Evolutionary conservation across 2,113 vertebrate species (phyloP).

Genomic region (Melanerpes aurifrons): DNA sequence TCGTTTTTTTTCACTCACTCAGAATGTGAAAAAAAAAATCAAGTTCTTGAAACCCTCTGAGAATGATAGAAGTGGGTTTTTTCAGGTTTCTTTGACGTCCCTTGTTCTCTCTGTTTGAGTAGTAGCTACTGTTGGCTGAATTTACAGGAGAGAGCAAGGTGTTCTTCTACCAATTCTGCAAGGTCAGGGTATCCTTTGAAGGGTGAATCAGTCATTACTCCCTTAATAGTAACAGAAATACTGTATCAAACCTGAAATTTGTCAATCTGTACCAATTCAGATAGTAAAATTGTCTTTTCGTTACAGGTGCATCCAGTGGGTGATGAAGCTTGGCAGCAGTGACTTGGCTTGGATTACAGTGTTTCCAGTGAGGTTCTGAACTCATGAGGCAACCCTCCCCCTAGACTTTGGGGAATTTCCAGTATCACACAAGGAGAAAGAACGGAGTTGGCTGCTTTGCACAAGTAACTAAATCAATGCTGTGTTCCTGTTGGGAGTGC

Average conservation of each 20-base stretch:
- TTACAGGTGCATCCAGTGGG: background rate
- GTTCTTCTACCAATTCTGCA: background rate
- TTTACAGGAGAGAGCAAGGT: background rate
- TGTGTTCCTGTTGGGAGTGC: background rate
- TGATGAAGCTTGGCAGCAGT: background rate
- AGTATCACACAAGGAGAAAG: background rate
- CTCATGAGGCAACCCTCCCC: background rate
- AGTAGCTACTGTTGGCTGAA: background rate
- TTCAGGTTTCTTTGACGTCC: background rate
- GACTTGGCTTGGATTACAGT: background rate
- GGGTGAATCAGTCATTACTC: background rate
- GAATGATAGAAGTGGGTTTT: background rate
- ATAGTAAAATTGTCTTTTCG: background rate
- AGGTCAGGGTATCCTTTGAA: background rate
- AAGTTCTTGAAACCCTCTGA: background rate
- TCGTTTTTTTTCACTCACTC: background rate
- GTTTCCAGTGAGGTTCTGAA: background rate
- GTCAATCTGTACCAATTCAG: background rate
- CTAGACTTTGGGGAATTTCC: background rate
- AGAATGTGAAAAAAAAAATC: background rate
- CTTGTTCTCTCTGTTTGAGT: background rate
- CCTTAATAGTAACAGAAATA: background rate
- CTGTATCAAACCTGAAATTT: background rate
- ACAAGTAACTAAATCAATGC: background rate
- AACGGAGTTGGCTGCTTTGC: background rate